A percentile compares a stretch with the other conserved stretches of the same genome.
Evolutionary conservation across 2,888 invertebrate species (phyloP).

Genomic region (Sarcophaga caerulescens): DNA sequence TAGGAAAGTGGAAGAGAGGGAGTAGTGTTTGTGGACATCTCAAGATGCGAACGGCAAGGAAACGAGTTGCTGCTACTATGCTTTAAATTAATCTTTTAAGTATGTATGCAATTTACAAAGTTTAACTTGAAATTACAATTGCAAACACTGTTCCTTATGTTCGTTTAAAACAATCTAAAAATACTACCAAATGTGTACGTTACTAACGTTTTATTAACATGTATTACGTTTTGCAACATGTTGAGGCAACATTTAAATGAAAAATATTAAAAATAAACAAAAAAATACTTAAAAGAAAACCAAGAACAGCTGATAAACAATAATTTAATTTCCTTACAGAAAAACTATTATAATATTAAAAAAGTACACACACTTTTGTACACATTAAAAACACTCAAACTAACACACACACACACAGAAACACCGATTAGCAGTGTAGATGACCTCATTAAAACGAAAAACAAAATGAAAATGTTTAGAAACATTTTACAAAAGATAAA

Average conservation of each 20-base stretch:
- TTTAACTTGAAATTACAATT: too few relatives aligned
- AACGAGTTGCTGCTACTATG: too few relatives aligned
- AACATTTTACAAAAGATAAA: slow-evolving; percentile 47
- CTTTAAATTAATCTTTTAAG: too few relatives aligned
- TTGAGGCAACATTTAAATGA: slow-evolving; percentile 48
- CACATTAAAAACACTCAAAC: slow-evolving; percentile 19
- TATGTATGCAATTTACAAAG: too few relatives aligned
- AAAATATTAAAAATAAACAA: slow-evolving; percentile 7
- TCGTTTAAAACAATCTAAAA: too few relatives aligned
- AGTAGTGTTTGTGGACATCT: too few relatives aligned
- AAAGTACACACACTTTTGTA: background rate
- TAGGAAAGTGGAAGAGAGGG: too few relatives aligned
- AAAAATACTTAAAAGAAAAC: slow-evolving; percentile 42
- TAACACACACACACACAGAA: slow-evolving; percentile 53
- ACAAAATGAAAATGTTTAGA: slow-evolving; percentile 44
- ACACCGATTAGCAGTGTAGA: slow-evolving; percentile 64
- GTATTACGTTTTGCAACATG: slow-evolving; percentile 1
- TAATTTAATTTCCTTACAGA: slow-evolving; percentile 31
- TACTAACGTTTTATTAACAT: too few relatives aligned
- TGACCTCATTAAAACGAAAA: slow-evolving; percentile 58
- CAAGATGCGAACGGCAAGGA: too few relatives aligned
- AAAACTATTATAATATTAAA: too few relatives aligned
- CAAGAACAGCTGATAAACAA: slow-evolving; percentile 52
- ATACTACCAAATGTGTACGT: too few relatives aligned
- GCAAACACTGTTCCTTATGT: too few relatives aligned